Percentiles rank a stretch among this genome's conserved stretches.
phyloP scores from a whole-genome alignment of 2,888 invertebrate genomes.

The Theristus sp. region DNA sequence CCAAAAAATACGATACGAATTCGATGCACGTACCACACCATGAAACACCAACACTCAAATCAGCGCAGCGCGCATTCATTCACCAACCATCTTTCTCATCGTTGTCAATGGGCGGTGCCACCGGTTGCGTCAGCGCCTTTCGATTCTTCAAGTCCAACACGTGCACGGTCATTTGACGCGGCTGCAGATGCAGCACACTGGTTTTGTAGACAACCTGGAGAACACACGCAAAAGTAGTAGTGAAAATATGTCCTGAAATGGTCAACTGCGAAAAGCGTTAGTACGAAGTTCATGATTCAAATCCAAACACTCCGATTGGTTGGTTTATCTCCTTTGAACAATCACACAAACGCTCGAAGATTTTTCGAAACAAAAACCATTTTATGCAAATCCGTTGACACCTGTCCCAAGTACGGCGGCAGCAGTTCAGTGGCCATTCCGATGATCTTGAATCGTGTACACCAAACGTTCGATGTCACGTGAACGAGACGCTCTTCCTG shows the following conservation, averaged over 20 bases:
- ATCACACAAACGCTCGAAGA: too few relatives aligned
- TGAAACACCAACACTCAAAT: too few relatives aligned
- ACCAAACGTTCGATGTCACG: slow-evolving; percentile 95
- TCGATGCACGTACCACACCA: too few relatives aligned
- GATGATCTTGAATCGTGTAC: slow-evolving; percentile 92
- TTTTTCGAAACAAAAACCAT: too few relatives aligned
- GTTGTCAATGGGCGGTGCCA: slow-evolving; percentile 3
- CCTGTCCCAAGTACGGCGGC: slow-evolving; percentile 72
- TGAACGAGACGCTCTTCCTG: slow-evolving; percentile 74
- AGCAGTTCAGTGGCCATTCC: slow-evolving; percentile 62
- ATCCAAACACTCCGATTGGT: too few relatives aligned
- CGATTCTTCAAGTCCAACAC: slow-evolving; percentile 15
- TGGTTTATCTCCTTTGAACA: too few relatives aligned
- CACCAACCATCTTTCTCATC: neutral
- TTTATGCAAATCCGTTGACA: too few relatives aligned
- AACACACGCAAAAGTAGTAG: too few relatives aligned
- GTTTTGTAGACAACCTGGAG: slow-evolving; percentile 66
- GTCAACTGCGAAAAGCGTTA: neutral
- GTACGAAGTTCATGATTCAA: neutral
- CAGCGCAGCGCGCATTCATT: too few relatives aligned
- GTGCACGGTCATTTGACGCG: slow-evolving; percentile 82
- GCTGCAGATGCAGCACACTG: slow-evolving; percentile 84
- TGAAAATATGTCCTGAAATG: neutral
- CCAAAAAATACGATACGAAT: too few relatives aligned
- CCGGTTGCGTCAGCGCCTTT: neutral